Evolutionary conservation across 2,888 invertebrate species (phyloP).

Genomic region (Cancer borealis): DNA sequence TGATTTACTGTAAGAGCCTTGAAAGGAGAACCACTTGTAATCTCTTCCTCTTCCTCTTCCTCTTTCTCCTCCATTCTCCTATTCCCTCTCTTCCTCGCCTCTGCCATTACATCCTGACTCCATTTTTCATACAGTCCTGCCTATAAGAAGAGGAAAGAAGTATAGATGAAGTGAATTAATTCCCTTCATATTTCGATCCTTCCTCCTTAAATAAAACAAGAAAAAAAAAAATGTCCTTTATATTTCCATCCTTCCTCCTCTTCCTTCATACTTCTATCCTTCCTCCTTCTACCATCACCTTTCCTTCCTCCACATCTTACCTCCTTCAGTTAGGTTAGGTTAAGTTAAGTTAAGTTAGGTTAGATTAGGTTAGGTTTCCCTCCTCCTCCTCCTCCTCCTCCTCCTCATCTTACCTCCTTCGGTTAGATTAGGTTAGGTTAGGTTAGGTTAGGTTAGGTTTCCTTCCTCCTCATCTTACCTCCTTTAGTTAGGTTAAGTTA

Average conservation of each 20-base stretch:
- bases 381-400: no score
- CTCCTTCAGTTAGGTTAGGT: no score
- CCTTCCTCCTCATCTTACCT: no score
- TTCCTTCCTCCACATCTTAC: no score
- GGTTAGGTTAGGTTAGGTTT: no score
- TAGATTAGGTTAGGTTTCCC: no score
- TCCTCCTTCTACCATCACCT: neutral
- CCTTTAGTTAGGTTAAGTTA: no score
- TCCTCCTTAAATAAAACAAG: no score
- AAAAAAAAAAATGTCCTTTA: no score
- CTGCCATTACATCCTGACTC: slow-evolving; percentile 64
- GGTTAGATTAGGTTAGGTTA: no score
- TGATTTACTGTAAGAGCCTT: slow-evolving; percentile 58
- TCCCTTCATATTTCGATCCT: neutral
- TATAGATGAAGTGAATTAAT: neutral
- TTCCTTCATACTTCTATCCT: neutral
- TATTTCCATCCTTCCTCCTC: neutral
- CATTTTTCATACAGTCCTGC: slow-evolving; percentile 75
- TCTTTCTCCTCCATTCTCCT: slow-evolving; percentile 4
- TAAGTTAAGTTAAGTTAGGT: no score
- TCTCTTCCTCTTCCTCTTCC: neutral
- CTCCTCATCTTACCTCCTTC: neutral
- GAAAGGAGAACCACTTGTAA: neutral
- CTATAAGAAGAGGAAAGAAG: slow-evolving; percentile 36
- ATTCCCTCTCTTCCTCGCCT: slow-evolving; percentile 51